Percentiles rank a stretch among this genome's conserved stretches.
Evolutionary conservation across 1,140 invertebrate genomes (phyloP).

Genomic region (Zaprionus lachaisei): DNA sequence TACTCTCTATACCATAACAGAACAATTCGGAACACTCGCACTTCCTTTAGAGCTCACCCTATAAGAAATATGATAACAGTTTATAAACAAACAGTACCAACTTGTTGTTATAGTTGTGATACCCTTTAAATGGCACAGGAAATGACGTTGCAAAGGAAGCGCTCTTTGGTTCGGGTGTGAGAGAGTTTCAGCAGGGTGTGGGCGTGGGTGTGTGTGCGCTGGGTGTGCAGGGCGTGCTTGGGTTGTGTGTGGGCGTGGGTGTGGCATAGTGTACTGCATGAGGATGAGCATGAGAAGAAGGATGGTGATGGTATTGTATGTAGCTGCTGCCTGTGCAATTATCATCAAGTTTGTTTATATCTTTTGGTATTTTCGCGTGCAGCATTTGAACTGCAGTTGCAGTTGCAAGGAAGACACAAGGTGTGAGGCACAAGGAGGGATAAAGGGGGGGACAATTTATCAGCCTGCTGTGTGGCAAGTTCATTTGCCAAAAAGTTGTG

Average conservation of each 20-base stretch:
- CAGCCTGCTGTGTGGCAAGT: constrained; percentile 19
- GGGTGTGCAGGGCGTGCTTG: constrained; percentile 22
- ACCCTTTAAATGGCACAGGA: constrained; percentile 37
- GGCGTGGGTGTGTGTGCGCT: constrained; percentile 10
- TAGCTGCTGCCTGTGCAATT: constrained; percentile 26
- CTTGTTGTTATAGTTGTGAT: constrained; percentile 7
- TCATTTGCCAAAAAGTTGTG: constrained; percentile 31
- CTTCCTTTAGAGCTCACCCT: background rate
- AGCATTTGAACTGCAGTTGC: constrained; percentile 45
- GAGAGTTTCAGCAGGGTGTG: constrained; percentile 35
- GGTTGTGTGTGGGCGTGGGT: constrained; percentile 45
- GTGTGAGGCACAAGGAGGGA: background rate
- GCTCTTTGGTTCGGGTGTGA: constrained; percentile 33
- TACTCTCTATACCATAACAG: too few species aligned
- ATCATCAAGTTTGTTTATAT: constrained; percentile 46
- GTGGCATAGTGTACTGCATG: constrained; percentile 30
- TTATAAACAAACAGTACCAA: background rate
- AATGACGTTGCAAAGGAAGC: constrained; percentile 39
- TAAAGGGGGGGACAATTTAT: constrained; percentile 26
- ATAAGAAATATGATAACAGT: background rate
- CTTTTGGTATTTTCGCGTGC: constrained; percentile 41
- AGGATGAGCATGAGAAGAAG: background rate
- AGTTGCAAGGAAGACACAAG: constrained; percentile 1
- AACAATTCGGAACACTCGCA: too few species aligned
- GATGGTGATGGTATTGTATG: background rate